Conservation (phyloP, 2,888 invertebrate species). For the Drosophila anomalata region DNA sequence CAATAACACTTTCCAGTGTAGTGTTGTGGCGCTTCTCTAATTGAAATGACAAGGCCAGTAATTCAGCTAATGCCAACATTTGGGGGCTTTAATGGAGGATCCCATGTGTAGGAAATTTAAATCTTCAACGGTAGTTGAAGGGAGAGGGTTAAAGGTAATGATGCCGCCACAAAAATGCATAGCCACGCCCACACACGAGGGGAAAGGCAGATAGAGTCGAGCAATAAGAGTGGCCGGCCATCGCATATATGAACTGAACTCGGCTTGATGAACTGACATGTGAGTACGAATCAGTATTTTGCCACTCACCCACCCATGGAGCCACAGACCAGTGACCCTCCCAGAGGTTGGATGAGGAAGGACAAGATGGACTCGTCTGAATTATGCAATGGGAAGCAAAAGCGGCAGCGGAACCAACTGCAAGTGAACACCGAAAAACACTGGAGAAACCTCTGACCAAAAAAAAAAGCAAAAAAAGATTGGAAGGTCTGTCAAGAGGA, state of each 20-base stretch:
- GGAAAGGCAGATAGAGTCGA: neutral
- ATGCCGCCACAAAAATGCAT: conserved; percentile 39
- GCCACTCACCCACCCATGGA: conserved; percentile 5
- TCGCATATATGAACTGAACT: conserved; percentile 21
- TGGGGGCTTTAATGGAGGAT: conserved; percentile 9
- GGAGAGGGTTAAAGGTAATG: conserved; percentile 43
- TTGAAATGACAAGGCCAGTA: conserved; percentile 42
- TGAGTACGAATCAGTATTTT: conserved; percentile 35
- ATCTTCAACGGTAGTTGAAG: neutral
- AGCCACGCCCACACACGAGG: conserved; percentile 20
- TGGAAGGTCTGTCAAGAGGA: conserved; percentile 28
- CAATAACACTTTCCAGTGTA: neutral
- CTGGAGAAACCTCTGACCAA: neutral
- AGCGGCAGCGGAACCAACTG: conserved; percentile 18
- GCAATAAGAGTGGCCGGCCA: neutral
- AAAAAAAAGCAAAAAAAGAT: neutral
- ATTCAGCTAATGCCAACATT: conserved; percentile 29
- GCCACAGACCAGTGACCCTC: neutral
- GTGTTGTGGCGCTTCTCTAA: conserved; percentile 7
- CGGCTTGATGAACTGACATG: conserved; percentile 39
- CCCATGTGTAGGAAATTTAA: conserved; percentile 11
- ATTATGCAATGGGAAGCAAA: conserved; percentile 46
- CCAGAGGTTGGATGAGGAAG: conserved; percentile 10
- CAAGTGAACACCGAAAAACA: conserved; percentile 22
- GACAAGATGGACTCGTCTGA: conserved; percentile 43